Evolutionary conservation across 2,888 invertebrate species (phyloP), one percentile per base, ranked within the genome.

Genomic region (Eristalis arbustorum): DNA sequence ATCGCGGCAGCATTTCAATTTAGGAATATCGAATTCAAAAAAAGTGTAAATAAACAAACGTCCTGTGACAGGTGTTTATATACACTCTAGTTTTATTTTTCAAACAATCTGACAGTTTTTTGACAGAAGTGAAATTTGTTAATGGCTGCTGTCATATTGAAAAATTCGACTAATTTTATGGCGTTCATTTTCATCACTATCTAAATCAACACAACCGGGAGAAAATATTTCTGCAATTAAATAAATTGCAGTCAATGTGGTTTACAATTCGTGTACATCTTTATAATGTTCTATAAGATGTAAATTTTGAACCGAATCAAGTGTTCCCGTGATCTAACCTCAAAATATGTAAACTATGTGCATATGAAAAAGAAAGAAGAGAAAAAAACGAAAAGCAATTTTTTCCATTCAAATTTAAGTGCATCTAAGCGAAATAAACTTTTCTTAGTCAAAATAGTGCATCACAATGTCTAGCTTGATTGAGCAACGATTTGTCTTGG

Each of bases 401-500:
- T 18, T 66, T 63, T 63, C 10, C 31, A 56, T 63, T 37, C 42
- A 40, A 75, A 34, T 23, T 25, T 10, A 22, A 74, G 61, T 62
- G 23, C 31, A 67, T 68, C 13, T 14, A 57, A 64, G 13, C 1
- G 14, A 37, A 57, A 67, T 31, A 40, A 59, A 25, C 31, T 42
- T 77, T 71, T 57, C 14, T 28, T 23, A 69, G 22, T 64, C 6
- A 37, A 8, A n/a, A 18, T 18, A 40, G 11, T 28, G 67, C 13
- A 49, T 4, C 18, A 77, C 64, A 69, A 90, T 92, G 92, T 94
- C 94, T 82, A 90, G 91, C 31, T 92, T 93, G 64, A 93, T 96
- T 91, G 96, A 97, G 90, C 95, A 95, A 91, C 95, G 96, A 91
- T 97, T 98, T 93, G 97, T 98, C 68, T 94, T 95, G 91, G 97